These are phyloP conservation scores for Alloplasta piceator DNA, from an alignment of 2,888 invertebrate genomes.

Conservation along the genomic window DNA sequence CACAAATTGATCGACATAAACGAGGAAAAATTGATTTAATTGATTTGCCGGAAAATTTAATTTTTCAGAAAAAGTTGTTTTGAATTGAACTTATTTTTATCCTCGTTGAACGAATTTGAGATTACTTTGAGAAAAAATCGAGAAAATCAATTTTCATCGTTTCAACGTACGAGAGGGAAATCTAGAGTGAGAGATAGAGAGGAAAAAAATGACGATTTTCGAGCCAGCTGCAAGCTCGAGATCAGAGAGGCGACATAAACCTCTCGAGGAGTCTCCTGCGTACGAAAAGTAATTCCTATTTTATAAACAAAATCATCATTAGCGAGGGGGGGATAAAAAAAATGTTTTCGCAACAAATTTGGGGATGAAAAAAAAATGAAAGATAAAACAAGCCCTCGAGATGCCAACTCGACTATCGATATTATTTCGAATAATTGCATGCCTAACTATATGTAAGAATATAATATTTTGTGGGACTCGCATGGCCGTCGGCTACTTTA, in stretches of 20 bases:
- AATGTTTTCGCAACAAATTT: conserved; percentile 21
- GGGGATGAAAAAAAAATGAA: too few species aligned
- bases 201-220: too few species aligned
- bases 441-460: conserved; percentile 1
- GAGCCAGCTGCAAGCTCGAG: conserved; percentile 29
- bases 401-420: neutral
- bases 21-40: too few species aligned
- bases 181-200: too few species aligned
- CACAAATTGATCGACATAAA: neutral
- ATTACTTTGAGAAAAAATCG: too few species aligned
- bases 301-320: conserved; percentile 24
- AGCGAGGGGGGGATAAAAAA: conserved; percentile 36
- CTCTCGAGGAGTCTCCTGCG: neutral
- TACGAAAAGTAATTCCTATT: conserved; percentile 30
- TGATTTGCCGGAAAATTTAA: too few species aligned
- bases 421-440: conserved; percentile 8
- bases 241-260: conserved; percentile 8
- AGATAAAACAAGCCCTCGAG: conserved; percentile 5
- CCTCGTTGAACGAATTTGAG: too few species aligned
- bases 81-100: too few species aligned
- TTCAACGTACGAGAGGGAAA: too few species aligned
- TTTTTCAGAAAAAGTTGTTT: too few species aligned
- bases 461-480: conserved; percentile 24
- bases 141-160: too few species aligned
- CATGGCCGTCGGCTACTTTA: conserved; percentile 59